These are phyloP conservation scores for Heliconius sara DNA, from an alignment of 2,888 invertebrate genomes.

Conservation along the genomic window DNA sequence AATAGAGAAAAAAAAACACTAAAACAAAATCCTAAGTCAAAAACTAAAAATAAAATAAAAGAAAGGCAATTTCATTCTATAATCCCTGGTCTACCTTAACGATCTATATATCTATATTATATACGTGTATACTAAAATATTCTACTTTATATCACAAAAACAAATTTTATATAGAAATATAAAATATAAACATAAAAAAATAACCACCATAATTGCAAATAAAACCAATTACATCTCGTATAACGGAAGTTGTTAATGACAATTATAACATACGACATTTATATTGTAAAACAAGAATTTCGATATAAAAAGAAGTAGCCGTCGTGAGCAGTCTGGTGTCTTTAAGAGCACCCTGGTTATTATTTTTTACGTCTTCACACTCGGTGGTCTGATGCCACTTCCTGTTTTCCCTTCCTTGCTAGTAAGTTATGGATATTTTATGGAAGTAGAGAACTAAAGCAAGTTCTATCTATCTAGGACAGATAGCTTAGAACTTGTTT, in stretches of 20 bases:
- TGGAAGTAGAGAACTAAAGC: slow-evolving; percentile 19
- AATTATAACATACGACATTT: not conserved
- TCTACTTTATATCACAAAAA: not conserved
- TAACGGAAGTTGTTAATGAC: not conserved
- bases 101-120: no score
- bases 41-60: no score
- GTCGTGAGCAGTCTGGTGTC: slow-evolving; percentile 20
- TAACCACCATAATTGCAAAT: not conserved
- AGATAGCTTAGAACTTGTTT: not conserved
- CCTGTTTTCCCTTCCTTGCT: slow-evolving; percentile 15
- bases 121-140: not conserved
- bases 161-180: not conserved
- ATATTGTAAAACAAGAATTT: slow-evolving; percentile 1
- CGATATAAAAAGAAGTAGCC: slow-evolving; percentile 9
- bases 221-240: not conserved
- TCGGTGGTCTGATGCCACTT: slow-evolving; percentile 36
- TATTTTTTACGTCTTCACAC: slow-evolving; percentile 33
- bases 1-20: no score
- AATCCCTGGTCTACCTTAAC: no score
- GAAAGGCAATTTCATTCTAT: no score
- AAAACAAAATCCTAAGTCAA: no score
- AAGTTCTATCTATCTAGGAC: not conserved
- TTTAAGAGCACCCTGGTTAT: slow-evolving; percentile 42
- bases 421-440: slow-evolving; percentile 12
- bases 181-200: not conserved